Evolutionary conservation across 2,797 vertebrate species (phyloP).

Genomic region (Odontamblyopus lacepedii): DNA sequence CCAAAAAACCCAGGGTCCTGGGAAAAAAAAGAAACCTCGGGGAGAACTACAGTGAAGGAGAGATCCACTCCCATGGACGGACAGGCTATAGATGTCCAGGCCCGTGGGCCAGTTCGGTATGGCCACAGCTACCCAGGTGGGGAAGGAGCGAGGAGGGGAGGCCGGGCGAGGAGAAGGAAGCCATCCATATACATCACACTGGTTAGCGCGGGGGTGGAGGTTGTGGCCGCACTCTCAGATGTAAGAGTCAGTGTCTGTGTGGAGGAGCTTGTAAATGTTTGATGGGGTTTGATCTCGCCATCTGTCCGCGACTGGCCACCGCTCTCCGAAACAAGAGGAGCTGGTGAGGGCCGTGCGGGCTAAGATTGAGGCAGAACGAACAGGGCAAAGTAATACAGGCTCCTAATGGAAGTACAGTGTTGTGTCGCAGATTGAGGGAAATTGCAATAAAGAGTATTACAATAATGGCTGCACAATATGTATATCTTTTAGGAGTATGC

Average conservation of each 20-base stretch:
- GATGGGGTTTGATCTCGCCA: constrained; percentile 74
- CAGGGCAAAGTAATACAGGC: constrained; percentile 1
- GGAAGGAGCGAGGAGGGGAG: no score
- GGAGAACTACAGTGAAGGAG: no score
- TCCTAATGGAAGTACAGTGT: background rate
- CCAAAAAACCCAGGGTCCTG: no score
- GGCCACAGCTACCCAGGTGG: no score
- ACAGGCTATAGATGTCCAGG: no score
- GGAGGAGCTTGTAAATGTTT: constrained; percentile 76
- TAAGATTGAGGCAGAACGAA: constrained; percentile 3
- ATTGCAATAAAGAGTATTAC: background rate
- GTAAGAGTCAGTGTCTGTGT: constrained; percentile 40
- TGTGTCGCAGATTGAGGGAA: background rate
- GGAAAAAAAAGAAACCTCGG: no score
- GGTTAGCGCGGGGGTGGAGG: constrained; percentile 26
- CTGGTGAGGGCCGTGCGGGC: constrained; percentile 16
- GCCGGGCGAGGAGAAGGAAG: no score
- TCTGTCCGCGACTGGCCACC: constrained; percentile 65
- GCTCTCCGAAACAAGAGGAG: constrained; percentile 22
- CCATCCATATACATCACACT: no score
- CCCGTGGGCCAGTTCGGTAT: no score
- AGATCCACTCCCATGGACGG: no score
- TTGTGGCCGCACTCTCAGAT: constrained; percentile 48
- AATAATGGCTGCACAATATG: background rate
- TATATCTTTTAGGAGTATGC: background rate